Conservation (phyloP, 1,140 invertebrate genomes). For the Diuraphis noxia region DNA sequence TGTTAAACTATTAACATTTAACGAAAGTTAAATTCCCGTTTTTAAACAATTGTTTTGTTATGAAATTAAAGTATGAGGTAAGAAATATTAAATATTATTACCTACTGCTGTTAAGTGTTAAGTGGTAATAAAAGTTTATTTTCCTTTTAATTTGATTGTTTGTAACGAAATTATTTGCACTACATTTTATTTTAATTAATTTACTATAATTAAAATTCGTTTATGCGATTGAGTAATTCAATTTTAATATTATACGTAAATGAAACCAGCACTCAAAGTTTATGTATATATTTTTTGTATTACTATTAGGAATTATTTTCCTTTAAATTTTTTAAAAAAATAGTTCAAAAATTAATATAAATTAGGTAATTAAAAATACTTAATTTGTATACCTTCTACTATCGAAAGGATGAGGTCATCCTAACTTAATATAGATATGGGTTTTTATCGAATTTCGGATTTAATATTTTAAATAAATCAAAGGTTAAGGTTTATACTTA, state of each 20-base stretch:
- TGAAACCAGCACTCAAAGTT: neutral
- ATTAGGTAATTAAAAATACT: too few relatives aligned
- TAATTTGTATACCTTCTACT: too few relatives aligned
- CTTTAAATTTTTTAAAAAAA: too few relatives aligned
- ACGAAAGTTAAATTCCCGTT: neutral
- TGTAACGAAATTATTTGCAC: neutral
- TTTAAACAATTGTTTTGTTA: neutral
- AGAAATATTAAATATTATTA: neutral
- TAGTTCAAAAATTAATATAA: neutral
- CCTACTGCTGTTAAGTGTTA: neutral
- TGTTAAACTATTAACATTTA: neutral
- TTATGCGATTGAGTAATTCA: neutral
- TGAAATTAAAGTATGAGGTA: neutral
- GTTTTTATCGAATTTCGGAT: too few relatives aligned
- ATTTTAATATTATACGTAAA: neutral
- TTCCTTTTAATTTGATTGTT: neutral
- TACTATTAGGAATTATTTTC: neutral
- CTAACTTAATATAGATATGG: too few relatives aligned
- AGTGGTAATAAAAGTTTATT: neutral
- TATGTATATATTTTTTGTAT: too few relatives aligned
- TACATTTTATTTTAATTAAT: slow-evolving; percentile 26
- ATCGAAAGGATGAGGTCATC: too few relatives aligned
- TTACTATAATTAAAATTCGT: neutral
- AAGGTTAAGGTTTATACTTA: too few relatives aligned
- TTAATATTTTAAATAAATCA: too few relatives aligned